Percentiles rank a stretch among this genome's conserved stretches.
phyloP scores from a whole-genome alignment of 2,888 invertebrate genomes.

The Chymomyza amoena region DNA sequence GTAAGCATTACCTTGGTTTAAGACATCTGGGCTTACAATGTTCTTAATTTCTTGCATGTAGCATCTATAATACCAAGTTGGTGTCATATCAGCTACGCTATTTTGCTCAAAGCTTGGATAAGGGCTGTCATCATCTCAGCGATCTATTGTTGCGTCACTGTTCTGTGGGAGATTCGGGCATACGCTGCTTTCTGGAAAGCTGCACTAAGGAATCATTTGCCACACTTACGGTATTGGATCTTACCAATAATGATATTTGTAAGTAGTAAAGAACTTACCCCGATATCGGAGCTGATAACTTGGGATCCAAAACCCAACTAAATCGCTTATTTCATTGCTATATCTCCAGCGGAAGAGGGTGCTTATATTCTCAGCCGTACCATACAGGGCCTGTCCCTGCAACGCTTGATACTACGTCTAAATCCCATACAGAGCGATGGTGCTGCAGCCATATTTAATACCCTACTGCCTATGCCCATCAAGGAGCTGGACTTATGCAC shows the following conservation, averaged over 20 bases:
- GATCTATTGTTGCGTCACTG: constrained; percentile 73
- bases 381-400: constrained; percentile 60
- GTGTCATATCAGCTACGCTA: constrained; percentile 73
- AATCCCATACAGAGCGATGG: constrained; percentile 78
- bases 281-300: not conserved
- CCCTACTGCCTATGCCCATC: constrained; percentile 65
- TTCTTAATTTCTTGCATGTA: constrained; percentile 27
- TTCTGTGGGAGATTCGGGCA: constrained; percentile 75
- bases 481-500: constrained; percentile 70
- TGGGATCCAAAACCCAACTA: not conserved
- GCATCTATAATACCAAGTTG: constrained; percentile 76
- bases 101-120: constrained; percentile 75
- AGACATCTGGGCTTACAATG: constrained; percentile 2
- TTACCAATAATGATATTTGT: constrained; percentile 78
- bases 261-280: constrained; percentile 14
- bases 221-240: constrained; percentile 66
- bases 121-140: constrained; percentile 75
- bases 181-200: constrained; percentile 71
- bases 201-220: constrained; percentile 75
- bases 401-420: constrained; percentile 69
- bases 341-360: constrained; percentile 71
- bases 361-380: constrained; percentile 72
- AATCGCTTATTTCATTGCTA: not conserved
- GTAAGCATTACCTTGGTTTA: not conserved
- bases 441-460: constrained; percentile 74